Evolutionary conservation across 2,888 invertebrate genomes (phyloP).

Genomic region (Epiblema foenella): DNA sequence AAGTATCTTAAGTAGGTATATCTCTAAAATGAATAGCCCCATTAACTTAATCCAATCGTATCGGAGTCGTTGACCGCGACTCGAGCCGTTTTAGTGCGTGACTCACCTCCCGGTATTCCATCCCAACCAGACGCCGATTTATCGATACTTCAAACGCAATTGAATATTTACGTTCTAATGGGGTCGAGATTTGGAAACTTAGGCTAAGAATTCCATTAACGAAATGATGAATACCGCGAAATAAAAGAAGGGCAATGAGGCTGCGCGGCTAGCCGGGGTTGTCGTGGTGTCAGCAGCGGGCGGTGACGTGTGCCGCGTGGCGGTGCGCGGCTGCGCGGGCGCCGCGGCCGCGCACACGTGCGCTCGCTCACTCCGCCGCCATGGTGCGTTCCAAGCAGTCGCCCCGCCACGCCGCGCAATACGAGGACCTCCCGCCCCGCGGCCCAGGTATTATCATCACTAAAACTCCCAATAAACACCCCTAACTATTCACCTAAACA

Average conservation of each 20-base stretch:
- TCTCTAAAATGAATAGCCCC: conserved; percentile 30
- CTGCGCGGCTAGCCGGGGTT: conserved; percentile 63
- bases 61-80: conserved; percentile 39
- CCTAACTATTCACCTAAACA: neutral
- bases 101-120: conserved; percentile 34
- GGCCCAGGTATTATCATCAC: conserved; percentile 73
- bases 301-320: conserved; percentile 58
- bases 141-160: conserved; percentile 37
- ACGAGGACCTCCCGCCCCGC: conserved; percentile 77
- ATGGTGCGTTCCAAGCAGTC: conserved; percentile 83
- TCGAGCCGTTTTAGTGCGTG: conserved; percentile 36
- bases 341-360: conserved; percentile 51
- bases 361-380: conserved; percentile 74
- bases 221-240: conserved; percentile 1
- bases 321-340: conserved; percentile 48
- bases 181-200: neutral
- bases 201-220: neutral
- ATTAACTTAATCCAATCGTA: conserved; percentile 41
- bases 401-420: conserved; percentile 77
- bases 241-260: conserved; percentile 55
- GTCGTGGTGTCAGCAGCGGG: conserved; percentile 52
- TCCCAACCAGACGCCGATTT: conserved; percentile 31
- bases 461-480: neutral
- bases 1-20: neutral
- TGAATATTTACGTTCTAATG: neutral